Conservation (phyloP, 2,113 vertebrate genomes). For the Alaudala cheleensis region DNA sequence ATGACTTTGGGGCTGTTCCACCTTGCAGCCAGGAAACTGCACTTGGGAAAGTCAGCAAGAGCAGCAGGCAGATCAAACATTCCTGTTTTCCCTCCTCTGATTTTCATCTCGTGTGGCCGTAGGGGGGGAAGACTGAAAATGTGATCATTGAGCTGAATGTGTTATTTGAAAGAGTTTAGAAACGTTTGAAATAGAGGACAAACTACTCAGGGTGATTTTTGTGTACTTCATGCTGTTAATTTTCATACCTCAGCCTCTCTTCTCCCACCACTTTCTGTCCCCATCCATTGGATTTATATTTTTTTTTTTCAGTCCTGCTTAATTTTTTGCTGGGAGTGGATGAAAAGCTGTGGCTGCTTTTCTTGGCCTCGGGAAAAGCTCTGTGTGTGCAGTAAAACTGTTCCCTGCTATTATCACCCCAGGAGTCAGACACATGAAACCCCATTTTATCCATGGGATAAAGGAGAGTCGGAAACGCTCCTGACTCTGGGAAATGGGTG, state of each 20-base stretch:
- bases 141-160: not conserved
- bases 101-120: not conserved
- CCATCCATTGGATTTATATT: conserved; percentile 19
- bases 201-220: not conserved
- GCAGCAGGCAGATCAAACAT: not conserved
- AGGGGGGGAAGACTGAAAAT: not conserved
- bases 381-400: conserved; percentile 49
- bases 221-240: not conserved
- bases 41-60: not conserved
- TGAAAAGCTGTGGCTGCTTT: conserved; percentile 59
- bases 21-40: not conserved
- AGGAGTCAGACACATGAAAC: conserved; percentile 48
- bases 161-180: conserved; percentile 15
- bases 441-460: conserved; percentile 5
- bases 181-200: not conserved
- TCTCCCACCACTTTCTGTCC: conserved; percentile 13
- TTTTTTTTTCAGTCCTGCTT: conserved; percentile 34
- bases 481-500: not conserved
- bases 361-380: conserved; percentile 50
- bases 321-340: conserved; percentile 56
- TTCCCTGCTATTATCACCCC: conserved; percentile 64
- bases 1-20: not conserved
- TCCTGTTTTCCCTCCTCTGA: conserved; percentile 6
- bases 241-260: conserved; percentile 36
- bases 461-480: conserved; percentile 38